phyloP scores from a whole-genome alignment of 1,140 invertebrate species.

The Ptiloglossa arizonensis region DNA sequence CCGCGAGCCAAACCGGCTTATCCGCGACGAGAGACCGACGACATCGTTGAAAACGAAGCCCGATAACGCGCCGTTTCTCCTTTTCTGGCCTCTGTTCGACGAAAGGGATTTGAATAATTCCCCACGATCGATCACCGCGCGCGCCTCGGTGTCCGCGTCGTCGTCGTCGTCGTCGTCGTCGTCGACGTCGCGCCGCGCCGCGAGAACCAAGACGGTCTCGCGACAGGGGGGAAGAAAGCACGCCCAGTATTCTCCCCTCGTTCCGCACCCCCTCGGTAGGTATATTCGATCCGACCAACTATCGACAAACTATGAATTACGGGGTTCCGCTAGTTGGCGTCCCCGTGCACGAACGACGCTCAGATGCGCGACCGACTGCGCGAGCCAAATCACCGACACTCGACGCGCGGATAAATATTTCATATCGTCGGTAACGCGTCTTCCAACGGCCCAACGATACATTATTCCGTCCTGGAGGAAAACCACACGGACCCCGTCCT shows the following conservation, averaged over 20 bases:
- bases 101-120: conserved; percentile 10
- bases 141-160: too few relatives aligned
- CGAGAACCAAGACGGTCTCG: neutral
- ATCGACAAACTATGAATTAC: conserved; percentile 14
- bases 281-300: conserved; percentile 13
- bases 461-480: conserved; percentile 40
- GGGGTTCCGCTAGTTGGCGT: neutral
- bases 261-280: neutral
- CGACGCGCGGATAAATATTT: conserved; percentile 45
- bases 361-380: neutral
- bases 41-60: too few relatives aligned
- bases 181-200: too few relatives aligned
- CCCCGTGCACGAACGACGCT: neutral
- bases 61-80: conserved; percentile 16
- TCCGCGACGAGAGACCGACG: neutral
- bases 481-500: neutral
- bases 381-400: conserved; percentile 30
- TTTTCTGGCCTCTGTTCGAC: neutral
- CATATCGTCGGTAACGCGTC: conserved; percentile 34
- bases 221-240: neutral
- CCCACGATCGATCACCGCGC: conserved; percentile 9
- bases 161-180: too few relatives aligned
- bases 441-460: too few relatives aligned
- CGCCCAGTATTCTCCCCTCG: too few relatives aligned
- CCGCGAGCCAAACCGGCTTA: neutral